A percentile compares a stretch with the other conserved stretches of the same genome.
Evolutionary conservation across 1,140 invertebrate genomes (phyloP).

Genomic region (Drosophila kanapiae): DNA sequence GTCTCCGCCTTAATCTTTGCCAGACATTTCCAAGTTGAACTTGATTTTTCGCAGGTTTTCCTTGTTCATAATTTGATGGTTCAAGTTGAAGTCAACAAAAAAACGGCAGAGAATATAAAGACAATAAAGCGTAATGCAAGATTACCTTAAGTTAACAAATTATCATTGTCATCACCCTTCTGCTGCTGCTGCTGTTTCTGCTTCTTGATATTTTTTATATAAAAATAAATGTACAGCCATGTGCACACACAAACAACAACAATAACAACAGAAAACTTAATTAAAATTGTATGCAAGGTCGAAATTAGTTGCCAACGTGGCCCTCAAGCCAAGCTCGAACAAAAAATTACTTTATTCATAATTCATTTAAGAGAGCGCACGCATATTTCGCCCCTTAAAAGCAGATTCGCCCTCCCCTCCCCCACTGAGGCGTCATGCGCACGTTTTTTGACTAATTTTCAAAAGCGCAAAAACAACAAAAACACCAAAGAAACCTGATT

Average conservation of each 20-base stretch:
- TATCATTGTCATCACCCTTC: constrained; percentile 46
- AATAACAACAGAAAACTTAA: constrained; percentile 58
- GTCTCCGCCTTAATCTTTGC: neutral
- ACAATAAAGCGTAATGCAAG: constrained; percentile 14
- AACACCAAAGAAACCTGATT: constrained; percentile 51
- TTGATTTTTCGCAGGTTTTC: constrained; percentile 33
- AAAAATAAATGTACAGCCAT: constrained; percentile 34
- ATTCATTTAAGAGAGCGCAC: constrained; percentile 70
- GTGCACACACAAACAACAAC: constrained; percentile 24
- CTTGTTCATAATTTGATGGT: constrained; percentile 23
- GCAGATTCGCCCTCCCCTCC: neutral
- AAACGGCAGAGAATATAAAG: constrained; percentile 5
- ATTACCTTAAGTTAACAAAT: constrained; percentile 30
- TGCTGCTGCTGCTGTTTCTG: constrained; percentile 19
- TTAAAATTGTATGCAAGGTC: constrained; percentile 81
- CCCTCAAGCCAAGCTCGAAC: constrained; percentile 60
- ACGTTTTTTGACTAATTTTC: constrained; percentile 62
- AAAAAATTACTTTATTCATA: constrained; percentile 75
- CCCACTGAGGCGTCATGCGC: constrained; percentile 35
- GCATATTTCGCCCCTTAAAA: constrained; percentile 20
- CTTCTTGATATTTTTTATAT: constrained; percentile 19
- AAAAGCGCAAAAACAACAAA: constrained; percentile 29
- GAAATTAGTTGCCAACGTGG: constrained; percentile 79
- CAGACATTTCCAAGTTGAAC: constrained; percentile 25
- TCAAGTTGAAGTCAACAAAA: constrained; percentile 41